These are phyloP conservation scores for Crotalus horridus DNA, from an alignment of 2,113 vertebrate species.

Conservation along the genomic window DNA sequence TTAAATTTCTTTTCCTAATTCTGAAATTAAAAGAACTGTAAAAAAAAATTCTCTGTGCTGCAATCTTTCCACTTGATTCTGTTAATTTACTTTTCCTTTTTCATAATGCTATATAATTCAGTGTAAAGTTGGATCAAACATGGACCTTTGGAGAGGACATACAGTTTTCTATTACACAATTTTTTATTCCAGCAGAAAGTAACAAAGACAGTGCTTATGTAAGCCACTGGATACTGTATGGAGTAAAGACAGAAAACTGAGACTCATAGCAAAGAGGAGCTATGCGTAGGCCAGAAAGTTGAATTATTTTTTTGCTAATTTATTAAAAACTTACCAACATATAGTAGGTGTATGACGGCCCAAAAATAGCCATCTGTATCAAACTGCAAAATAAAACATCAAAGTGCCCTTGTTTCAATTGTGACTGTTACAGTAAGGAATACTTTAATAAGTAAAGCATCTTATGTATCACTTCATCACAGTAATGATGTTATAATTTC, in stretches of 20 bases:
- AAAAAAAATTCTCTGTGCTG: neutral
- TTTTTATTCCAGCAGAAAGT: conserved; percentile 7
- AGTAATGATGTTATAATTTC: neutral
- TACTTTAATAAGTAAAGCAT: neutral
- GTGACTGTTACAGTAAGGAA: neutral
- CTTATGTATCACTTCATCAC: neutral
- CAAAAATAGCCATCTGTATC: conserved; percentile 84
- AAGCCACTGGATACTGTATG: conserved; percentile 1
- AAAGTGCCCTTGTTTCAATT: conserved; percentile 20
- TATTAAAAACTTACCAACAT: conserved; percentile 80
- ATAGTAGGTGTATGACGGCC: conserved; percentile 82
- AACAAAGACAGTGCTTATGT: neutral
- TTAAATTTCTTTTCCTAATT: neutral
- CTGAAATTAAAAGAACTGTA: no score
- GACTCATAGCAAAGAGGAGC: neutral
- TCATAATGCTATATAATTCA: neutral
- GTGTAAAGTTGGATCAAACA: neutral
- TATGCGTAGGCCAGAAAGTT: neutral
- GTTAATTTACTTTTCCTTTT: conserved; percentile 23
- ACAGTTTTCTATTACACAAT: neutral
- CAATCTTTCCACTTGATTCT: neutral
- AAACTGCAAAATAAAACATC: conserved; percentile 76
- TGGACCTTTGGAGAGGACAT: neutral
- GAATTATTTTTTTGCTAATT: conserved; percentile 4
- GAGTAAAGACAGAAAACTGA: neutral